These are phyloP conservation scores for Epizoanthus scotinus DNA, from an alignment of 92 coral and sea anemone species.

Conservation along the genomic window DNA sequence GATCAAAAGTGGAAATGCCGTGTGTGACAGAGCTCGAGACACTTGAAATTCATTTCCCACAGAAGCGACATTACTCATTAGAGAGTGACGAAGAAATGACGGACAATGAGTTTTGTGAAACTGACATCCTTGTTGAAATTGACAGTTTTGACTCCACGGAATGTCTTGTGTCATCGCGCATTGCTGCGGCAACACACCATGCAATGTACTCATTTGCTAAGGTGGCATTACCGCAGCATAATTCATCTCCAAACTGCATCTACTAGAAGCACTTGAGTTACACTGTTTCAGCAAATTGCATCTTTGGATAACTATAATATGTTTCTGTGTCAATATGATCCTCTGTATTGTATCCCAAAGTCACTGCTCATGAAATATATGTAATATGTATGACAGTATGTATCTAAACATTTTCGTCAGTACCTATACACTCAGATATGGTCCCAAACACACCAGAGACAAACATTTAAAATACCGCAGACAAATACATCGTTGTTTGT, in stretches of 20 bases:
- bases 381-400: too few species aligned
- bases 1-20: neutral
- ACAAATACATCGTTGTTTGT: too few species aligned
- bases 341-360: too few species aligned
- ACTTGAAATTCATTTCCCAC: constrained; percentile 27
- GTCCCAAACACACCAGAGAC: too few species aligned
- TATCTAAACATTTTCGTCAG: too few species aligned
- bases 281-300: too few species aligned
- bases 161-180: constrained; percentile 28
- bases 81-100: constrained; percentile 23
- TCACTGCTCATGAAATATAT: too few species aligned
- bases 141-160: constrained; percentile 24
- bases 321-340: too few species aligned
- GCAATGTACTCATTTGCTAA: constrained; percentile 6
- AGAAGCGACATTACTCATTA: constrained; percentile 33
- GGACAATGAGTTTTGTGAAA: constrained; percentile 31
- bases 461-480: too few species aligned
- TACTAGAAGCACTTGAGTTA: neutral
- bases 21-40: neutral
- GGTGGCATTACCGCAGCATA: neutral
- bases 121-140: constrained; percentile 29
- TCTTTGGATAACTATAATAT: too few species aligned
- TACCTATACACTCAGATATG: too few species aligned
- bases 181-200: neutral
- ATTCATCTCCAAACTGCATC: constrained; percentile 9